A percentile compares a stretch with the other conserved stretches of the same genome.
Evolutionary conservation across 2,797 vertebrate genomes (phyloP).

Genomic region (Yasuhikotakia modesta): DNA sequence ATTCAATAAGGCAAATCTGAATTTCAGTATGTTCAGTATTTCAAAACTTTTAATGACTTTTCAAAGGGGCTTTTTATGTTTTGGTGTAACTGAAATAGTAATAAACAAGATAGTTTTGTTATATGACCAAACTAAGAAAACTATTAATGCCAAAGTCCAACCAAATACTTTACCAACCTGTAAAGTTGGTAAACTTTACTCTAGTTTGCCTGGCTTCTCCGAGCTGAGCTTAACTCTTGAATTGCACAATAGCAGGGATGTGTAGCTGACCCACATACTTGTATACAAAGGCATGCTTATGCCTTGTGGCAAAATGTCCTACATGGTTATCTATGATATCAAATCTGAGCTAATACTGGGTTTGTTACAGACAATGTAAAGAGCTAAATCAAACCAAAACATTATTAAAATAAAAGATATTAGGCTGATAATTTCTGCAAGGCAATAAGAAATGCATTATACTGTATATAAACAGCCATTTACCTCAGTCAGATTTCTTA

Average conservation of each 20-base stretch:
- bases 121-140: not conserved
- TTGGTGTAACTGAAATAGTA: not conserved
- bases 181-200: slow-evolving; percentile 9
- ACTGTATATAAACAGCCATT: too few relatives aligned
- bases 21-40: not conserved
- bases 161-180: slow-evolving; percentile 23
- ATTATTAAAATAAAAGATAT: too few relatives aligned
- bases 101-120: not conserved
- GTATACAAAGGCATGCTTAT: slow-evolving; percentile 36
- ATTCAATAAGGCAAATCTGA: not conserved
- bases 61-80: too few relatives aligned
- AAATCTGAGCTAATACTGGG: too few relatives aligned
- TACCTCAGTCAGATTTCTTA: too few relatives aligned
- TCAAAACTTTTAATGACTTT: too few relatives aligned
- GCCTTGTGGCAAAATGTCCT: not conserved
- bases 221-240: slow-evolving; percentile 68
- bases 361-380: too few relatives aligned
- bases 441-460: too few relatives aligned
- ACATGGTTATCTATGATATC: too few relatives aligned
- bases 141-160: not conserved
- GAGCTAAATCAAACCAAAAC: too few relatives aligned
- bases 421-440: too few relatives aligned
- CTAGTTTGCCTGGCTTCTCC: slow-evolving; percentile 62
- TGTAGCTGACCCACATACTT: slow-evolving; percentile 65
- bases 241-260: slow-evolving; percentile 66